A percentile compares a stretch with the other conserved stretches of the same genome.
These are phyloP conservation scores for Atherinomorus stipes DNA, from an alignment of 2,113 vertebrate species.

Conservation along the genomic window DNA sequence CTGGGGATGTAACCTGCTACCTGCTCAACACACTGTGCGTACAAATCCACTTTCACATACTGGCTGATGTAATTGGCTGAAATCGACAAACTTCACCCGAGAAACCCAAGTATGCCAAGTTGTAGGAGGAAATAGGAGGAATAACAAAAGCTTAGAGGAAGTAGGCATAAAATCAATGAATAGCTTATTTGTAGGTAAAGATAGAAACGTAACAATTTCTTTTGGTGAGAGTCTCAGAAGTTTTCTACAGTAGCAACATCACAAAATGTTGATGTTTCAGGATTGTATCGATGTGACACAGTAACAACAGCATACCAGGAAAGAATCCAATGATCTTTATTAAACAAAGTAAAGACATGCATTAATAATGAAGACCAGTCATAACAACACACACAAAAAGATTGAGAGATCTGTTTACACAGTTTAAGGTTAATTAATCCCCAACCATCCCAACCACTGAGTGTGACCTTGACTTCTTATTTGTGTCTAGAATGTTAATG, in stretches of 20 bases:
- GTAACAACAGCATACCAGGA: background rate
- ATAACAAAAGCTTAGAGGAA: background rate
- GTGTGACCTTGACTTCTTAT: no score
- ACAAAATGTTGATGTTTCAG: no score
- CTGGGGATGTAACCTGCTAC: background rate
- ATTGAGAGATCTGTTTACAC: background rate
- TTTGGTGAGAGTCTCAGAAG: accelerated
- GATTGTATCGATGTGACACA: background rate
- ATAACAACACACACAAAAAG: background rate
- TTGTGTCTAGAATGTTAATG: no score
- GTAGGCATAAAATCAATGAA: background rate
- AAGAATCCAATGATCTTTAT: no score
- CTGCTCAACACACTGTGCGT: conserved; percentile 6
- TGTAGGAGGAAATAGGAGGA: conserved; percentile 1
- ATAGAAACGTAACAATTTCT: background rate
- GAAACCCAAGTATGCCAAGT: conserved; percentile 6
- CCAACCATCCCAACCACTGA: background rate
- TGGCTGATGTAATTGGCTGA: conserved; percentile 63
- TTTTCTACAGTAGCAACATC: no score
- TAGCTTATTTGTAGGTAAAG: accelerated
- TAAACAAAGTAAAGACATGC: background rate
- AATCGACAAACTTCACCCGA: conserved; percentile 31
- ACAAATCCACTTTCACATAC: conserved; percentile 18
- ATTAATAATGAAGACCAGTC: background rate
- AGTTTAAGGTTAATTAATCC: background rate